Evolutionary conservation across 1,140 invertebrate genomes (phyloP), one percentile per base, ranked within the genome.

Genomic region (Pissodes strobi): DNA sequence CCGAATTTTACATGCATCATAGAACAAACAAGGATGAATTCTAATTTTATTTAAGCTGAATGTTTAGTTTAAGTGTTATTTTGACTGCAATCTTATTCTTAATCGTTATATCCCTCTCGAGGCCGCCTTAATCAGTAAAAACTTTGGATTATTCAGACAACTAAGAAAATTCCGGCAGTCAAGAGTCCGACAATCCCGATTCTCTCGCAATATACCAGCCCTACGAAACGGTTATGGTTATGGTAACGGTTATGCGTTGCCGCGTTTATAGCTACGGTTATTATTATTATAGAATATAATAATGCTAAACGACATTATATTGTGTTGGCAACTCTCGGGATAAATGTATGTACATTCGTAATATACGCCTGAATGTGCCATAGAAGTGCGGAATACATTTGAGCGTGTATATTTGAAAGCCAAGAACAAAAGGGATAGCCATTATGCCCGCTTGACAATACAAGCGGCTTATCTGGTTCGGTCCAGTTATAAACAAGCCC

Each of bases 211-310:
- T 27, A 27, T 27, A 27, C 25, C 25, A 27, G 38, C 53, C 53
- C 53, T 45, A 48, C 41, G 58, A 48, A 75, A 75, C 59, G 69
- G 72, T 75, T 73, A 75, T 71, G 68, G 69, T 75, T 74, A 59
- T 59, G 30, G 57, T 59, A n/a, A 75, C 71, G 70, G 71, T 74
- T 74, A 75, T 74, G 67, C 68, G 69, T 66, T 66, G 67, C 71
- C 66, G 69, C 74, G 71, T 74, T 73, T 74, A 75, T 70, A 71
- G 71, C 70, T 72, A 75, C 70, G 71, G 72, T 74, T 72, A 74
- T 74, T 71, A 69, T 74, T 74, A 70, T 72, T 58, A 61, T 61
- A 71, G 71, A 73, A 73, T 73, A 74, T 75, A 73, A 74, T 75
- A 75, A 73, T 69, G 66, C 49, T 62, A 61, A 45, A 60, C 56